Evolutionary conservation across 2,113 vertebrate genomes (phyloP).

Genomic region (Sula dactylatra): DNA sequence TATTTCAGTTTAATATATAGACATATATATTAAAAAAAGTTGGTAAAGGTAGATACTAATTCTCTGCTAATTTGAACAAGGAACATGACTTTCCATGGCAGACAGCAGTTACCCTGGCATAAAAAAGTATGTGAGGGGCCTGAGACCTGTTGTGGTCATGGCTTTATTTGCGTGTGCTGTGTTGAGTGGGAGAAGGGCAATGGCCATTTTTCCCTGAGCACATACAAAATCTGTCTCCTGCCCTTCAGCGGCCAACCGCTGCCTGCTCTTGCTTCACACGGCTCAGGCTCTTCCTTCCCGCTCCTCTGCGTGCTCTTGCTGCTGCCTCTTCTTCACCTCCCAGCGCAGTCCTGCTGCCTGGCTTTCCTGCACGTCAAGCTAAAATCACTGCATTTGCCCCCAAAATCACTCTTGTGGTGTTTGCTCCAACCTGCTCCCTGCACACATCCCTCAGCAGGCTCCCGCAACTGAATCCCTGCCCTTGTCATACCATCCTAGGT

Average conservation of each 20-base stretch:
- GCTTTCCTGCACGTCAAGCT: neutral
- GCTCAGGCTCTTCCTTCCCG: neutral
- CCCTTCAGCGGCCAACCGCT: neutral
- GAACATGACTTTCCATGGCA: neutral
- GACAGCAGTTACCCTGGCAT: neutral
- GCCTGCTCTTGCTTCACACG: neutral
- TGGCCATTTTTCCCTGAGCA: neutral
- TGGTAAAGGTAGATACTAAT: neutral
- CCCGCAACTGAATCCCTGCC: neutral
- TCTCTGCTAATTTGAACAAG: neutral
- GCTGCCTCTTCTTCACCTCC: neutral
- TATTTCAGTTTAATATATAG: neutral
- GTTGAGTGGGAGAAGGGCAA: neutral
- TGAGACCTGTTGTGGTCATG: neutral
- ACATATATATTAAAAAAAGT: neutral
- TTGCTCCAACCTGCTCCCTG: neutral
- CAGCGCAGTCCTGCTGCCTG: neutral
- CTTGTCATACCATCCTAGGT: neutral
- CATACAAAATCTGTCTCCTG: neutral
- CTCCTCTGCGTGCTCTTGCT: neutral
- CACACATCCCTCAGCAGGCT: neutral
- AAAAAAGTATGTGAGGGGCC: neutral
- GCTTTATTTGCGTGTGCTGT: neutral
- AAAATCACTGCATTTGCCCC: neutral
- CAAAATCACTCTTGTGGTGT: neutral